Evolutionary conservation across 2,113 vertebrate genomes (phyloP).

Genomic region (Colaptes auratus): DNA sequence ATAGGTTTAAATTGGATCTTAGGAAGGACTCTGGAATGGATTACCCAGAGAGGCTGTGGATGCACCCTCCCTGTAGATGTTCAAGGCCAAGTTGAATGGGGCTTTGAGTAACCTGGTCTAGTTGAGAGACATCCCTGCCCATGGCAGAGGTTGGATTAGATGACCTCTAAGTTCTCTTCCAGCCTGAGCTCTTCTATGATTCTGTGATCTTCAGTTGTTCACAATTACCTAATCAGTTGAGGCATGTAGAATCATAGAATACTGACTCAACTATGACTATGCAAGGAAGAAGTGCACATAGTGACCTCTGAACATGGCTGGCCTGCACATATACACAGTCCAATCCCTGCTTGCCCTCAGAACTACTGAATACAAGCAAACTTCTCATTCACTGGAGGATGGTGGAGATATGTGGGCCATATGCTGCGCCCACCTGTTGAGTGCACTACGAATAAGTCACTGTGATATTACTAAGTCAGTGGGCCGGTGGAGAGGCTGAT

Average conservation of each 20-base stretch:
- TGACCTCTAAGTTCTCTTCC: too few species aligned
- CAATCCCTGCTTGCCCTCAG: accelerated
- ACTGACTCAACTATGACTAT: accelerated
- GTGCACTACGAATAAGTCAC: accelerated
- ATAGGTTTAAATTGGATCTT: too few species aligned
- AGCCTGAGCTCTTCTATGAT: too few species aligned
- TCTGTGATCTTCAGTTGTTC: background rate
- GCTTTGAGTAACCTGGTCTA: too few species aligned
- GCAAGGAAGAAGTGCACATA: accelerated
- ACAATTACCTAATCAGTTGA: background rate
- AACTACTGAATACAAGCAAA: accelerated
- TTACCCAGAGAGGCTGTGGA: too few species aligned
- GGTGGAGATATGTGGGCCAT: accelerated
- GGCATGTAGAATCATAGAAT: background rate
- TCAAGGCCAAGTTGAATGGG: too few species aligned
- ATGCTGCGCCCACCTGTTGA: background rate
- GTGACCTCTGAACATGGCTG: background rate
- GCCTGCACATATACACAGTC: accelerated
- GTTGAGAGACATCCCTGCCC: too few species aligned
- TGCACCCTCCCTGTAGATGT: too few species aligned
- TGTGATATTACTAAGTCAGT: background rate
- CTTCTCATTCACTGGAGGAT: accelerated
- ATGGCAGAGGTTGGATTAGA: too few species aligned
- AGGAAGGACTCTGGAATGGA: too few species aligned
- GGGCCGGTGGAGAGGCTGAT: accelerated